phyloP scores from a whole-genome alignment of 2,113 vertebrate species.

The Theristicus caerulescens region DNA sequence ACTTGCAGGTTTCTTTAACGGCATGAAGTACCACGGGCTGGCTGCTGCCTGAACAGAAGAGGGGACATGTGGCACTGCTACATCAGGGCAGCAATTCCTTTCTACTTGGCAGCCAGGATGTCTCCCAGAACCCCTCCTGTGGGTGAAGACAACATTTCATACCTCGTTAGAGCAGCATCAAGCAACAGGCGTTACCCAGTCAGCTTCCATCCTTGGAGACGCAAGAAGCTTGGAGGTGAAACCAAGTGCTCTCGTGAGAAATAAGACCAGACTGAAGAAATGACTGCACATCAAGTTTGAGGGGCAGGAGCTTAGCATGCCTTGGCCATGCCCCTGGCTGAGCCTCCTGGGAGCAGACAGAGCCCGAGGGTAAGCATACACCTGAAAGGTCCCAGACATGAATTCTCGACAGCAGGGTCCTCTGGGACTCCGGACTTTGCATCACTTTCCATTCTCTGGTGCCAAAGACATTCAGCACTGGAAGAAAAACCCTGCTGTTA shows the following conservation, averaged over 20 bases:
- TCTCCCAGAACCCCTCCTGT: background rate
- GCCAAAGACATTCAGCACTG: background rate
- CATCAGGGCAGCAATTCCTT: background rate
- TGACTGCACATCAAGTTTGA: background rate
- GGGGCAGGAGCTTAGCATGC: background rate
- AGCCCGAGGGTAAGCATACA: fast-evolving
- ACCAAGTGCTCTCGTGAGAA: background rate
- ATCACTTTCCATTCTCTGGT: background rate
- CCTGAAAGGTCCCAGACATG: background rate
- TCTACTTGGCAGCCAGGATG: background rate
- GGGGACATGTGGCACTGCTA: background rate
- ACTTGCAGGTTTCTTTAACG: background rate
- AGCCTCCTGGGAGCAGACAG: background rate
- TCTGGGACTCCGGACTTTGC: background rate
- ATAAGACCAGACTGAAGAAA: background rate
- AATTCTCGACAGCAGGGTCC: background rate
- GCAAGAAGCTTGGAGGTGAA: background rate
- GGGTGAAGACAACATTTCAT: background rate
- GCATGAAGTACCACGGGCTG: background rate
- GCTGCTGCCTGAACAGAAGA: background rate
- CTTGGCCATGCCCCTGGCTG: background rate
- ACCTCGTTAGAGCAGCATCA: background rate
- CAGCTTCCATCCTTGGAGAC: background rate
- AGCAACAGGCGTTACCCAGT: background rate
- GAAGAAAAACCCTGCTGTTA: background rate